phyloP scores from a whole-genome alignment of 2,797 vertebrate genomes.

The Myotis myotis region DNA sequence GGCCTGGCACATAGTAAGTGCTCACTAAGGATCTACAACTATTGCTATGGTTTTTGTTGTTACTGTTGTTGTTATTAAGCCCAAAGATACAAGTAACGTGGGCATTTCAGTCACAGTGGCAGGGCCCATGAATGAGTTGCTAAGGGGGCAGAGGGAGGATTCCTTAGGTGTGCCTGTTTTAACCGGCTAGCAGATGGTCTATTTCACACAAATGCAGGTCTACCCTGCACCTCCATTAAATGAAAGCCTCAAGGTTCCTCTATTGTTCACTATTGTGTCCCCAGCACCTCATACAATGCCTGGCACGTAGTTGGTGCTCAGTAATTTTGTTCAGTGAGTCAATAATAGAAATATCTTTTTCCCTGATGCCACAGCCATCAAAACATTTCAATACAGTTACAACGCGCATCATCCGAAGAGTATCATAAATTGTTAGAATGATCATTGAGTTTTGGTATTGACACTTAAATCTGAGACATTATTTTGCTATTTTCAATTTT shows the following conservation, averaged over 20 bases:
- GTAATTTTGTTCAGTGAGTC: not conserved
- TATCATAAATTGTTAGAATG: not conserved
- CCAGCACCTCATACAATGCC: not conserved
- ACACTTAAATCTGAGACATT: constrained; percentile 3
- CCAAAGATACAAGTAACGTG: not conserved
- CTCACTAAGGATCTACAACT: not conserved
- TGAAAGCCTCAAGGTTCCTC: not conserved
- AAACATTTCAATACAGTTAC: not conserved
- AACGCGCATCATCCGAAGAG: not conserved
- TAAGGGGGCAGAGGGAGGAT: not conserved
- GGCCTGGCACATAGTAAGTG: not conserved
- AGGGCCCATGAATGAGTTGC: not conserved
- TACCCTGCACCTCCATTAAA: not conserved
- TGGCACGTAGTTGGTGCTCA: not conserved
- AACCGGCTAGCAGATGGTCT: not conserved
- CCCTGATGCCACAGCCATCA: not conserved
- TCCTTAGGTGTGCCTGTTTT: not conserved
- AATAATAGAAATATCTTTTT: not conserved
- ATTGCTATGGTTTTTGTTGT: not conserved
- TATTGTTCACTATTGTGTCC: not conserved
- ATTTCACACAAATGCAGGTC: not conserved
- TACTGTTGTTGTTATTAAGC: not conserved
- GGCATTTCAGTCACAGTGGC: not conserved
- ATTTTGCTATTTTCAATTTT: not conserved
- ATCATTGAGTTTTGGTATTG: not conserved